A percentile compares a stretch with the other conserved stretches of the same genome.
These are phyloP conservation scores for Molossus molossus DNA, from an alignment of 2,797 vertebrate species.

Conservation along the genomic window DNA sequence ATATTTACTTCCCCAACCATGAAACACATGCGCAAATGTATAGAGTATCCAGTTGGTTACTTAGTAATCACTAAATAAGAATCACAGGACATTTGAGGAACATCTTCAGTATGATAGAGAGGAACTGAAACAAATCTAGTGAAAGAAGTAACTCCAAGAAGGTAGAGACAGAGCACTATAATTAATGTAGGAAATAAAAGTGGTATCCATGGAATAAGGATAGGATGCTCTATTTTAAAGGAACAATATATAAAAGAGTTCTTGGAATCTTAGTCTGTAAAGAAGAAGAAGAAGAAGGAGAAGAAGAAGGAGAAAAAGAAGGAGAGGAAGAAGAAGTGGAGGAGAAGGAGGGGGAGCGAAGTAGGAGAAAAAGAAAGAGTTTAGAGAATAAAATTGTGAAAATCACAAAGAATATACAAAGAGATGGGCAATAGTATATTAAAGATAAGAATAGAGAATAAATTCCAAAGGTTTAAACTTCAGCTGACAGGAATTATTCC, in stretches of 20 bases:
- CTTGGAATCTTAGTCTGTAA: slow-evolving; percentile 2
- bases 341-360: neutral
- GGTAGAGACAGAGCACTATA: neutral
- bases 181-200: neutral
- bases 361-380: neutral
- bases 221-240: neutral
- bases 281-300: neutral
- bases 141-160: neutral
- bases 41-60: neutral
- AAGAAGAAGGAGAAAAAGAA: neutral
- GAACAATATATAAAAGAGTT: neutral
- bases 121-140: neutral
- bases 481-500: neutral
- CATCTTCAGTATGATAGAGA: neutral
- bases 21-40: neutral
- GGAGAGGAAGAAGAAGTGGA: neutral
- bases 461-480: neutral
- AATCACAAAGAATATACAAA: slow-evolving; percentile 6
- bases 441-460: slow-evolving; percentile 16
- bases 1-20: neutral
- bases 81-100: neutral
- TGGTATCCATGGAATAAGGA: neutral
- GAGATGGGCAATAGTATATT: neutral
- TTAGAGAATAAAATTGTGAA: slow-evolving; percentile 15
- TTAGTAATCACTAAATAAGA: neutral